Base-by-base conservation (phyloP, 2,888 invertebrate genomes). In the Phragmatobia fuliginosa region DNA sequence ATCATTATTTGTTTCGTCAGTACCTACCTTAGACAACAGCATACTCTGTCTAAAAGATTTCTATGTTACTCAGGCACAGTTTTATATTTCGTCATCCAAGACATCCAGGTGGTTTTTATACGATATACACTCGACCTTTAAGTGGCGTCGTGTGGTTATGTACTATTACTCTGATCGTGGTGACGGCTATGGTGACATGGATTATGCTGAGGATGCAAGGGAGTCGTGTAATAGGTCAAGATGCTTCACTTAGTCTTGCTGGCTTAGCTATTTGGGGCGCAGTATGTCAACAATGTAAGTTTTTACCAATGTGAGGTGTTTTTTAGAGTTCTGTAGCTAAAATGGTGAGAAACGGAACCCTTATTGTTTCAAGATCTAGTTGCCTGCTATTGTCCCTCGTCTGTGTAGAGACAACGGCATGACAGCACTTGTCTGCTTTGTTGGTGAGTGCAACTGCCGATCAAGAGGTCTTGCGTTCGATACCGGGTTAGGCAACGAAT, bases 71-170 rank as follows among this genome's bases (percentile, higher is more conserved):
- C 38, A 97, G 97, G 72, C 96, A 96, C 2, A 93, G 95, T 62
- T 96, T 97, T 83, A 96, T 97, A 72, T 96, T 97, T 82, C 96
- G 97, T 0, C 96, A 97, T 84, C 97, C 97, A 0, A 96, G 96
- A 77, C 94, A 94, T 58, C 94, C 95, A 0, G 94, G 95, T 59
- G 95, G 96, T 32, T 95, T 96, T 80, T 96, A 95, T 73, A 96
- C 96, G 58, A 96, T 96, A 36, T 97, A 97, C 85, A 92, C 96
- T 0, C 95, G 96, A 41, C 97, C 97, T 0, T 93, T 97, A 60
- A 92, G 95, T 11, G 86, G 86, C 49, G 85, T 87, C 2, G 96
- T 97, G 2, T 97, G 96, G 96, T 90, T 95, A 56, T 92, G 95
- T 72, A 90, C 95, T 6, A 64, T 94, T 8, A 86, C 87, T 0